Percentiles rank a stretch among this genome's conserved stretches.
phyloP scores from a whole-genome alignment of 2,888 invertebrate species.

The Elgonia sp. region DNA sequence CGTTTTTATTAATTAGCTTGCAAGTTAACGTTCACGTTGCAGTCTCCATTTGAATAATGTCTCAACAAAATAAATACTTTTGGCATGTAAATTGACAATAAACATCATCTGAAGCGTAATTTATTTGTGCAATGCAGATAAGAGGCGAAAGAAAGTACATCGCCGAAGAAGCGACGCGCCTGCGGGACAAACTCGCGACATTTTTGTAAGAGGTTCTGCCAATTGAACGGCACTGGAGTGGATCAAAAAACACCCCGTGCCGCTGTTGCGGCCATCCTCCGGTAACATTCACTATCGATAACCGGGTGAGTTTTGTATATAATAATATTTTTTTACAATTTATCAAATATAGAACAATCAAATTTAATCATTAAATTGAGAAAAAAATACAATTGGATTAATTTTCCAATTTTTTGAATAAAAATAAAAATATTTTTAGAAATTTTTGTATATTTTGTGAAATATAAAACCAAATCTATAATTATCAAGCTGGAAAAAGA shows the following conservation, averaged over 20 bases:
- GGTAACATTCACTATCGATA: constrained; percentile 59
- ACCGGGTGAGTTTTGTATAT: constrained; percentile 61
- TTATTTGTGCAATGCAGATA: constrained; percentile 43
- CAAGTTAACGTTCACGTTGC: no score
- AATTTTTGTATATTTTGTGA: no score
- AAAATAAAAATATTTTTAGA: no score
- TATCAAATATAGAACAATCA: no score
- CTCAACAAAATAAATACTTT: constrained; percentile 14
- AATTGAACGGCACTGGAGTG: constrained; percentile 73
- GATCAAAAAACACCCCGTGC: constrained; percentile 66
- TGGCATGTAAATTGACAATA: constrained; percentile 21
- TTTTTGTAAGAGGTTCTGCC: constrained; percentile 48
- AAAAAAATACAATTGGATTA: no score
- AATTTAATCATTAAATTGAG: no score
- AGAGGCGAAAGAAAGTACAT: constrained; percentile 46
- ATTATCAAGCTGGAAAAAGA: no score
- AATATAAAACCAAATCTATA: no score
- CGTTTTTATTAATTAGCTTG: constrained; percentile 7
- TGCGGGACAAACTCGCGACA: constrained; percentile 46
- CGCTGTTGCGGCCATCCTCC: constrained; percentile 69
- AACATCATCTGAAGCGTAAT: constrained; percentile 24
- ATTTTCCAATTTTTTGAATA: no score
- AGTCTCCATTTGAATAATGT: constrained; percentile 17
- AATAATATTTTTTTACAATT: no score
- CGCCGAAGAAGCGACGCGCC: constrained; percentile 10